A percentile compares a stretch with the other conserved stretches of the same genome.
These are phyloP conservation scores for Vipera ursinii DNA, from an alignment of 2,797 vertebrate genomes.

Conservation along the genomic window DNA sequence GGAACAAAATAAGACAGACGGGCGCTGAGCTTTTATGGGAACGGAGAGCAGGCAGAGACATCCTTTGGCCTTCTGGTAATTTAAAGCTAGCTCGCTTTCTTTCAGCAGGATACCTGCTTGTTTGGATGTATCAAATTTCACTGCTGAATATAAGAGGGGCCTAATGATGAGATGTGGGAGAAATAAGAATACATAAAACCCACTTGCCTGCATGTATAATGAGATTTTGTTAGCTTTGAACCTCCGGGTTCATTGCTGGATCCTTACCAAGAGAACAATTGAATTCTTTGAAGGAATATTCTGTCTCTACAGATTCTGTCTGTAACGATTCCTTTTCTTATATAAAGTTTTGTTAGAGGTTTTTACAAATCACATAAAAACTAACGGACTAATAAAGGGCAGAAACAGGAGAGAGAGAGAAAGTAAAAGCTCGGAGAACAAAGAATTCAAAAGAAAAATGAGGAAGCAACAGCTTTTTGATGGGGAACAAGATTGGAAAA, in stretches of 20 bases:
- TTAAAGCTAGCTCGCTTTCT: not conserved
- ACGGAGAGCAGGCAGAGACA: not conserved
- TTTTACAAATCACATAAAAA: too few species aligned
- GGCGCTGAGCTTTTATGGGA: not conserved
- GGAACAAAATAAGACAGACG: not conserved
- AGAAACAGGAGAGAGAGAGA: too few species aligned
- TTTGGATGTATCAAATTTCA: not conserved
- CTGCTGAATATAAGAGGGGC: constrained; percentile 12
- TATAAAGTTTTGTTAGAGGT: too few species aligned
- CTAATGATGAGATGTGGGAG: constrained; percentile 30
- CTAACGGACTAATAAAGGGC: too few species aligned
- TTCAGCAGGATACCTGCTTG: not conserved
- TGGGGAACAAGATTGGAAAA: not conserved
- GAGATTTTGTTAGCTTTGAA: not conserved
- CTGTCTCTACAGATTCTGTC: not conserved
- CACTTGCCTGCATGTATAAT: not conserved
- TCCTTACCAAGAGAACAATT: not conserved
- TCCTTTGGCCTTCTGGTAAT: not conserved
- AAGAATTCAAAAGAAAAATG: too few species aligned
- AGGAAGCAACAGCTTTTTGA: not conserved
- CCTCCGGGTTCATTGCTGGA: not conserved
- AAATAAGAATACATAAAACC: constrained; percentile 49
- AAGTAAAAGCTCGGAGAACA: too few species aligned
- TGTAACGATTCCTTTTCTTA: too few species aligned
- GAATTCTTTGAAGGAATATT: not conserved